A percentile compares a stretch with the other conserved stretches of the same genome.
phyloP scores from a whole-genome alignment of 2,888 invertebrate species.

The Ptilodon capucinus region DNA sequence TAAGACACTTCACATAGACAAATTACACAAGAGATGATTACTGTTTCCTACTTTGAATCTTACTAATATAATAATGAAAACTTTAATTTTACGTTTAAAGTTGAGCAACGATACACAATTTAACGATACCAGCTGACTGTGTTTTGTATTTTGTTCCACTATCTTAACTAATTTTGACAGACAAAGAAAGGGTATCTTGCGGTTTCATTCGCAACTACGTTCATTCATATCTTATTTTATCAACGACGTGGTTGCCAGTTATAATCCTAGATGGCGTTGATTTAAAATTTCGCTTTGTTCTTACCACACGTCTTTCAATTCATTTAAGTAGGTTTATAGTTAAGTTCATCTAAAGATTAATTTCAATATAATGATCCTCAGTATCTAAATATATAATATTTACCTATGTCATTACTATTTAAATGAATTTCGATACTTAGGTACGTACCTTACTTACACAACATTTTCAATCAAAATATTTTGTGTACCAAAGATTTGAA shows the following conservation, averaged over 20 bases:
- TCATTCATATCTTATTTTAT: constrained; percentile 11
- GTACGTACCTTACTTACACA: too few relatives aligned
- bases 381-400: too few relatives aligned
- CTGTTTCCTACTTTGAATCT: not conserved
- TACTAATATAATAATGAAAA: not conserved
- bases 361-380: too few relatives aligned
- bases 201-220: constrained; percentile 24
- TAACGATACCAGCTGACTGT: constrained; percentile 1
- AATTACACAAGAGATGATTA: not conserved
- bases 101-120: constrained; percentile 1
- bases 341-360: too few relatives aligned
- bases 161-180: not conserved
- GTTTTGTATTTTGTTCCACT: constrained; percentile 9
- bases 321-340: too few relatives aligned
- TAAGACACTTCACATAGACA: constrained; percentile 2
- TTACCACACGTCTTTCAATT: not conserved
- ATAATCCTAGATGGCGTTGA: constrained; percentile 28
- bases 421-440: too few relatives aligned
- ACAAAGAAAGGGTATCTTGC: constrained; percentile 17
- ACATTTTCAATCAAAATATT: too few relatives aligned
- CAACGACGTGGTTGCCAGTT: constrained; percentile 7
- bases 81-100: not conserved
- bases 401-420: too few relatives aligned
- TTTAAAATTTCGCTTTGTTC: not conserved
- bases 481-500: too few relatives aligned